These are phyloP conservation scores for Siphlonurus alternatus DNA, from an alignment of 2,888 invertebrate genomes.

Conservation along the genomic window DNA sequence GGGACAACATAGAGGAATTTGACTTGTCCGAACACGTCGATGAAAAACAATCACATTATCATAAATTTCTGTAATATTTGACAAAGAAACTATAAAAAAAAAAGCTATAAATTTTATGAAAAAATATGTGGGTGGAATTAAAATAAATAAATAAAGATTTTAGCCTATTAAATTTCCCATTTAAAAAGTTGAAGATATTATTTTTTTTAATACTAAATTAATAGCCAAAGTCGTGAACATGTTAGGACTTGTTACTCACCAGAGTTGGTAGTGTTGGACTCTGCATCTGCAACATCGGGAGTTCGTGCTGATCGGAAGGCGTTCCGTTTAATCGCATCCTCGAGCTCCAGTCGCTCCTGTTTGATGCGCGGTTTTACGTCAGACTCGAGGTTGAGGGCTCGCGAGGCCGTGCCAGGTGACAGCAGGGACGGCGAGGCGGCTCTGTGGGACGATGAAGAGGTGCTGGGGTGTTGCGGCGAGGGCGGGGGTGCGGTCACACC, in stretches of 20 bases:
- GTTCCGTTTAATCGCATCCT: too few relatives aligned
- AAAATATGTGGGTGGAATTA: too few relatives aligned
- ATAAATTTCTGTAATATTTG: too few relatives aligned
- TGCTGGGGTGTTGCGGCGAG: slow-evolving; percentile 41
- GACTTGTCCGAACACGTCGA: too few relatives aligned
- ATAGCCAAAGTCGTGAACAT: slow-evolving; percentile 58
- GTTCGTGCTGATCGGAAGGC: slow-evolving; percentile 34
- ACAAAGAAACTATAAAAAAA: too few relatives aligned
- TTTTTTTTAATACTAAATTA: slow-evolving; percentile 16
- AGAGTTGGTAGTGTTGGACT: slow-evolving; percentile 80
- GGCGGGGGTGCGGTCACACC: slow-evolving; percentile 36
- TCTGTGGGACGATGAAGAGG: slow-evolving; percentile 20
- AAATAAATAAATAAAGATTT: too few relatives aligned
- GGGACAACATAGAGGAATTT: too few relatives aligned
- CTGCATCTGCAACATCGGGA: slow-evolving; percentile 47
- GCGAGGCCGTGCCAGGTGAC: slow-evolving; percentile 25
- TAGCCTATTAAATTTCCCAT: too few relatives aligned
- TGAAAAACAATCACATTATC: too few relatives aligned
- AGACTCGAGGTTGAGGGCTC: slow-evolving; percentile 24
- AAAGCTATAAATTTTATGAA: too few relatives aligned
- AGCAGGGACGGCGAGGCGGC: slow-evolving; percentile 18
- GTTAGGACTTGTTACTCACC: slow-evolving; percentile 59
- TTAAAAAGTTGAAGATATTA: too few relatives aligned
- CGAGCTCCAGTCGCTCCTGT: slow-evolving; percentile 48
- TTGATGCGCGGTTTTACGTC: slow-evolving; percentile 32